Percentiles rank a stretch among this genome's conserved stretches.
These are phyloP conservation scores for Drosophila sordidula DNA, from an alignment of 2,888 invertebrate species.

Conservation along the genomic window DNA sequence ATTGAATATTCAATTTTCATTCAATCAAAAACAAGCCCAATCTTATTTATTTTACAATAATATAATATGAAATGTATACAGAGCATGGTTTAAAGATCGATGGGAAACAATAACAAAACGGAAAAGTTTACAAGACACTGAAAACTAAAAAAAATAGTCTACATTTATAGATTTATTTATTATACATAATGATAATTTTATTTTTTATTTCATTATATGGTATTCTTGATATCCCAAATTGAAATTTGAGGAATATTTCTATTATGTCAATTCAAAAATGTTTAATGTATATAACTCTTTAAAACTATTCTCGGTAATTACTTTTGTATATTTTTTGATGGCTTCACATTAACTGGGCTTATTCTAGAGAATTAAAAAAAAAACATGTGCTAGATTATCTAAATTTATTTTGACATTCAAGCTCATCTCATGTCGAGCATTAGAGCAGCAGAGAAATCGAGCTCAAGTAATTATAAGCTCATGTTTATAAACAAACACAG, in stretches of 20 bases:
- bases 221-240: too few relatives aligned
- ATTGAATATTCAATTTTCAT: slow-evolving; percentile 49
- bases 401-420: background rate
- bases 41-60: slow-evolving; percentile 18
- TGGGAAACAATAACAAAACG: too few relatives aligned
- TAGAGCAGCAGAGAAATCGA: background rate
- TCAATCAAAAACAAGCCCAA: slow-evolving; percentile 29
- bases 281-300: too few relatives aligned
- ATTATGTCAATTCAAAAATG: background rate
- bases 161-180: too few relatives aligned
- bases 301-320: background rate
- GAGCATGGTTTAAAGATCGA: too few relatives aligned
- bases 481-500: background rate
- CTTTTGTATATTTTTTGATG: background rate
- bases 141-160: too few relatives aligned
- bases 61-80: background rate
- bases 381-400: background rate
- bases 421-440: background rate
- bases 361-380: background rate
- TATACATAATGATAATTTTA: too few relatives aligned
- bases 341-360: background rate
- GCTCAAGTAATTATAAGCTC: slow-evolving; percentile 9
- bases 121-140: too few relatives aligned
- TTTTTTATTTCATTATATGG: too few relatives aligned
- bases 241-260: too few relatives aligned